Evolutionary conservation across 1,140 invertebrate species (phyloP).

Genomic region (Ceratosolen solmsi): DNA sequence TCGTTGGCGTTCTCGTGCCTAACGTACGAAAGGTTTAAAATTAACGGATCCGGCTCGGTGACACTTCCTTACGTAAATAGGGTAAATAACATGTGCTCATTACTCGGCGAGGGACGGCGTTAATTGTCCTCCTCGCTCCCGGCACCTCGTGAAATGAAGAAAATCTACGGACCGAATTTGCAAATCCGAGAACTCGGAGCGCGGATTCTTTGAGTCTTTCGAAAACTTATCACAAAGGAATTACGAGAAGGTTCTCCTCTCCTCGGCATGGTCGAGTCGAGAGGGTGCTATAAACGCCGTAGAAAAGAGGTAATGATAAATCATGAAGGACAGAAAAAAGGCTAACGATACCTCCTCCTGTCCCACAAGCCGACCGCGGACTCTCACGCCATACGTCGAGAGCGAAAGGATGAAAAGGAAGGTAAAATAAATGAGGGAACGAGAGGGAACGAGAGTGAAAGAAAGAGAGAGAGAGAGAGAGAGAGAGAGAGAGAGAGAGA

Average conservation of each 20-base stretch:
- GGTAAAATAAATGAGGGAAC: background rate
- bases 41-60: background rate
- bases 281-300: constrained; percentile 1
- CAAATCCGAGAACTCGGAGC: too few species aligned
- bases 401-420: constrained; percentile 24
- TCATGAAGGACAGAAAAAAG: constrained; percentile 16
- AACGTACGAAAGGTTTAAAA: too few species aligned
- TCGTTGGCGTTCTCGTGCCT: too few species aligned
- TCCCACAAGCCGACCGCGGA: background rate
- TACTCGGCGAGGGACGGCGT: background rate
- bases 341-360: constrained; percentile 10
- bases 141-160: background rate
- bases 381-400: constrained; percentile 1
- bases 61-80: background rate
- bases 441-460: too few species aligned
- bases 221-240: constrained; percentile 11
- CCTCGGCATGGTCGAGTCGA: background rate
- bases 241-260: background rate
- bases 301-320: constrained; percentile 19
- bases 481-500: background rate
- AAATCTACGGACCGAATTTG: background rate
- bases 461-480: background rate
- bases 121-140: background rate
- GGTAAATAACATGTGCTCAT: background rate
- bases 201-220: background rate